Conservation (phyloP, 2,113 vertebrate genomes). For the Ahaetulla prasina region DNA sequence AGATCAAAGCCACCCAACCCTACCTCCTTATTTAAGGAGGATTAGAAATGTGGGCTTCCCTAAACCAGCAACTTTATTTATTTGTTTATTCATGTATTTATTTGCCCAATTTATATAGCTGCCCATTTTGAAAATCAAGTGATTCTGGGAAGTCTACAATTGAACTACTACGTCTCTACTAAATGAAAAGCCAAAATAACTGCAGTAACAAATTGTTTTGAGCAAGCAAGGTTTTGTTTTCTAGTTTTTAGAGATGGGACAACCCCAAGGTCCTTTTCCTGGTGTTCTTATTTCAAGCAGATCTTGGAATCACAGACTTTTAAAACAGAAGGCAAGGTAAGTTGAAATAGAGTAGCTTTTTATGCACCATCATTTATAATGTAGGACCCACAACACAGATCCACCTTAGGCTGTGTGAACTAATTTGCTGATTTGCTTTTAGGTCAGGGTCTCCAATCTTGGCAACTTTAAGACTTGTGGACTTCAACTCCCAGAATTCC, state of each 20-base stretch:
- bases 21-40: background rate
- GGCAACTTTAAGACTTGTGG: too few species aligned
- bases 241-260: background rate
- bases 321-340: background rate
- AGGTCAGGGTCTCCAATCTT: too few species aligned
- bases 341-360: background rate
- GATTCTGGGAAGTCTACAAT: too few species aligned
- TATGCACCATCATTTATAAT: background rate
- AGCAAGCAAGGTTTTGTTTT: background rate
- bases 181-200: background rate
- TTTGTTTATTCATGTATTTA: background rate
- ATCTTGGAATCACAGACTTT: background rate
- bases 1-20: background rate
- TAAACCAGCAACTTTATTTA: background rate
- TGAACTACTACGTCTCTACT: background rate
- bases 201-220: background rate
- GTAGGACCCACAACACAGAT: background rate
- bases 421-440: background rate
- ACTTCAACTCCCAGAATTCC: too few species aligned
- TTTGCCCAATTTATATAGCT: background rate
- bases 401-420: background rate
- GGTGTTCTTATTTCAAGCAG: background rate
- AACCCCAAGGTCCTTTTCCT: background rate
- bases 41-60: background rate
- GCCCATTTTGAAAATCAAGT: background rate